phyloP scores from a whole-genome alignment of 2,888 invertebrate species.

The Odontocolon sp. region DNA sequence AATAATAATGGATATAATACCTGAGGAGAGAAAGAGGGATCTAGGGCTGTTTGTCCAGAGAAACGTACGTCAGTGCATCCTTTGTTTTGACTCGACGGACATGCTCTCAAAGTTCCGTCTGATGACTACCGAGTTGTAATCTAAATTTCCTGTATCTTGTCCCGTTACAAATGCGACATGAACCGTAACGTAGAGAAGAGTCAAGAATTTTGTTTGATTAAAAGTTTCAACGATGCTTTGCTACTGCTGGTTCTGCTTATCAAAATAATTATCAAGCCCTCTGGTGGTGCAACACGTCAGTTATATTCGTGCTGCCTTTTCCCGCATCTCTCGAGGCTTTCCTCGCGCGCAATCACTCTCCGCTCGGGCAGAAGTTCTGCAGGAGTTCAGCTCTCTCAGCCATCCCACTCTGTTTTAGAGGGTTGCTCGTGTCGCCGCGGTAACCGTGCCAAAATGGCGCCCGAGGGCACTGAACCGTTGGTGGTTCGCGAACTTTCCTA shows the following conservation, averaged over 20 bases:
- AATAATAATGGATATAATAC: conserved; percentile 6
- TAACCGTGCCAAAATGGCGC: conserved; percentile 57
- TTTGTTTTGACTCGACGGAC: conserved; percentile 50
- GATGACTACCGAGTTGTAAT: conserved; percentile 32
- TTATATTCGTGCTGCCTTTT: conserved; percentile 14
- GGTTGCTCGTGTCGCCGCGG: conserved; percentile 54
- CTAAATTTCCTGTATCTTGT: conserved; percentile 50
- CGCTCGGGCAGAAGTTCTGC: conserved; percentile 66
- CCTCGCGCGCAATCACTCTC: conserved; percentile 42
- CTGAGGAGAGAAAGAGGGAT: neutral
- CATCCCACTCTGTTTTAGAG: conserved; percentile 7
- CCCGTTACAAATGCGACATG: conserved; percentile 7
- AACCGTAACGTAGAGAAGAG: conserved; percentile 25
- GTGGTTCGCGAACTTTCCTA: conserved; percentile 57
- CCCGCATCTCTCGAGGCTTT: conserved; percentile 48
- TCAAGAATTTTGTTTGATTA: conserved; percentile 33
- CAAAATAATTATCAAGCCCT: conserved; percentile 53
- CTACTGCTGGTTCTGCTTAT: conserved; percentile 34
- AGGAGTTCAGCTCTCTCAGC: conserved; percentile 46
- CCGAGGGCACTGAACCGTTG: conserved; percentile 48
- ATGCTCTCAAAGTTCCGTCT: conserved; percentile 35
- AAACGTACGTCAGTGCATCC: conserved; percentile 41
- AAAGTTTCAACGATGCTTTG: neutral
- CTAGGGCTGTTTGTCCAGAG: conserved; percentile 35
- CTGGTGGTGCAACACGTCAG: neutral